Percentiles rank a stretch among this genome's conserved stretches.
Evolutionary conservation across 2,797 vertebrate species (phyloP).

Genomic region (Heterohyrax brucei): DNA sequence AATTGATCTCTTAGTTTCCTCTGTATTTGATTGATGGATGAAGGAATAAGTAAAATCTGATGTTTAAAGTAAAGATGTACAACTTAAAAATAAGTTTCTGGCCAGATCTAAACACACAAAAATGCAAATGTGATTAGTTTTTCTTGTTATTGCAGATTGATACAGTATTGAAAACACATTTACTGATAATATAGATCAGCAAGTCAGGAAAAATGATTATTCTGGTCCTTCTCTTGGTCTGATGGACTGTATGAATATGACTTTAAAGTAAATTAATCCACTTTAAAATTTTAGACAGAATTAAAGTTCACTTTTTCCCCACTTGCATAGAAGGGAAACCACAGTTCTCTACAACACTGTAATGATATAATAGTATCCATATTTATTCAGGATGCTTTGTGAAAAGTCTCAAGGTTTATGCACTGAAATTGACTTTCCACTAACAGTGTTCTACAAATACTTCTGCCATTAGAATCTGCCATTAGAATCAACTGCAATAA

Average conservation of each 20-base stretch:
- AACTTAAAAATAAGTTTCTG: neutral
- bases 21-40: neutral
- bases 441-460: neutral
- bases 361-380: neutral
- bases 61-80: neutral
- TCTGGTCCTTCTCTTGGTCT: neutral
- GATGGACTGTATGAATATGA: neutral
- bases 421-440: neutral
- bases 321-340: neutral
- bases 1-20: neutral
- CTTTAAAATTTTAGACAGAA: neutral
- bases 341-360: neutral
- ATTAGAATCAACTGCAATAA: neutral
- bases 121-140: neutral
- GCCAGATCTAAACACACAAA: neutral
- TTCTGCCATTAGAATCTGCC: neutral
- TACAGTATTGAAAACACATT: neutral
- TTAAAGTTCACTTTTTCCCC: neutral
- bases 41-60: slow-evolving; percentile 19
- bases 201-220: neutral
- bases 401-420: neutral
- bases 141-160: neutral
- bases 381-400: neutral
- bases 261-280: neutral
- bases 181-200: neutral